Conservation (phyloP, 2,888 invertebrate species). For the Ryuthela nishihirai region DNA sequence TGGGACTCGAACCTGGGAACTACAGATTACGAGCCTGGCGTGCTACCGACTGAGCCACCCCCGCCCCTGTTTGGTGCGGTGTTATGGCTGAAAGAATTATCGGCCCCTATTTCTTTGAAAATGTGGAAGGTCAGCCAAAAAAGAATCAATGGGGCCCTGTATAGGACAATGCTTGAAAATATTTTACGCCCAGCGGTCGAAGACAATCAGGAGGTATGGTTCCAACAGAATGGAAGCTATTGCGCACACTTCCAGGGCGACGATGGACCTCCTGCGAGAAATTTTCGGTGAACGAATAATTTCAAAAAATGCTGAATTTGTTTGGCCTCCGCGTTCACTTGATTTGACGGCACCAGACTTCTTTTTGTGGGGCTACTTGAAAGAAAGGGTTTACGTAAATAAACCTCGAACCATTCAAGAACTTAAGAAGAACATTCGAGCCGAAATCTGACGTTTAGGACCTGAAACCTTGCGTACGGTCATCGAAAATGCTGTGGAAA, state of each 20-base stretch:
- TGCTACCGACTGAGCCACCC: no score
- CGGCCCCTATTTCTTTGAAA: neutral
- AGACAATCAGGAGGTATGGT: neutral
- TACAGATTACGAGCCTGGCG: no score
- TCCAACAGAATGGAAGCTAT: conserved; percentile 1
- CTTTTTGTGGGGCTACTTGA: no score
- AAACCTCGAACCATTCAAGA: no score
- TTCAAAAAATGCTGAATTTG: neutral
- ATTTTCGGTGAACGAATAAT: conserved; percentile 6
- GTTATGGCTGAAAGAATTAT: conserved; percentile 1
- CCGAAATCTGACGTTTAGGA: no score
- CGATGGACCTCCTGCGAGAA: neutral
- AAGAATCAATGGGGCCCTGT: no score
- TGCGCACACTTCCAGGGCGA: neutral
- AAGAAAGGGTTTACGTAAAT: no score
- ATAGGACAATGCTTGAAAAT: neutral
- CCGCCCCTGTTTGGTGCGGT: neutral
- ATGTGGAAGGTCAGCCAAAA: no score
- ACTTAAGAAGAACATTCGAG: no score
- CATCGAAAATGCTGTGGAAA: no score
- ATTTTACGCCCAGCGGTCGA: neutral
- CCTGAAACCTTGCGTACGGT: no score
- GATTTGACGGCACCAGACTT: neutral
- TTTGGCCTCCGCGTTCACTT: conserved; percentile 2
- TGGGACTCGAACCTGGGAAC: no score